A percentile compares a stretch with the other conserved stretches of the same genome.
Evolutionary conservation across 2,113 vertebrate species (phyloP).

Genomic region (Platycercus adscitus): DNA sequence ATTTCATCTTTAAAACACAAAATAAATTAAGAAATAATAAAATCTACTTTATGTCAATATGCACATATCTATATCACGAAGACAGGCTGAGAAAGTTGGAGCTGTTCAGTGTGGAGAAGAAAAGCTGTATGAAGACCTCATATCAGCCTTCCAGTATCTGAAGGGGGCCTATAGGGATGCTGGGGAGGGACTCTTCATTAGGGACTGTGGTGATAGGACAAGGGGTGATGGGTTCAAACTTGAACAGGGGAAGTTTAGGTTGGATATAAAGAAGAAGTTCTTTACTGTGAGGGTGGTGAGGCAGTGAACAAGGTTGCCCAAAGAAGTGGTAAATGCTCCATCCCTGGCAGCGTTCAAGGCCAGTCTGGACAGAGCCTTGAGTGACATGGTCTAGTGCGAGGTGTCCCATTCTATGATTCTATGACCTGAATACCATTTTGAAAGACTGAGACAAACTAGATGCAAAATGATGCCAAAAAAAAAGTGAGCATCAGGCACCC

Average conservation of each 20-base stretch:
- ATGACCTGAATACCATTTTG: background rate
- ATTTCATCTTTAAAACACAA: background rate
- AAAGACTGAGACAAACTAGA: background rate
- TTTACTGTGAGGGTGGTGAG: background rate
- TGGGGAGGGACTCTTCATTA: background rate
- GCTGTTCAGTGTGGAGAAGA: background rate
- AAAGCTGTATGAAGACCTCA: background rate
- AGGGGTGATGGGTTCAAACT: background rate
- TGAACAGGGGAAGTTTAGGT: background rate
- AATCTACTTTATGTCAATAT: background rate
- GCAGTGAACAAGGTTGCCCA: background rate
- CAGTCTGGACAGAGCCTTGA: background rate
- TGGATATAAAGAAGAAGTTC: background rate
- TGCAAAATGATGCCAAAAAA: background rate
- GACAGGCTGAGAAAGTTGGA: background rate
- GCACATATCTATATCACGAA: background rate
- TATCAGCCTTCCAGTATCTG: background rate
- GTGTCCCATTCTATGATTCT: background rate
- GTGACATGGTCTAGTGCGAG: background rate
- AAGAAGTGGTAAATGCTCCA: background rate
- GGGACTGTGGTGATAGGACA: background rate
- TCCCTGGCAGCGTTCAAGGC: background rate
- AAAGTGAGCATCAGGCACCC: background rate
- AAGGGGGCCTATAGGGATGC: background rate
- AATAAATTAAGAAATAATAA: background rate